Evolutionary conservation across 2,113 vertebrate species (phyloP).

Genomic region (Oplegnathus fasciatus): DNA sequence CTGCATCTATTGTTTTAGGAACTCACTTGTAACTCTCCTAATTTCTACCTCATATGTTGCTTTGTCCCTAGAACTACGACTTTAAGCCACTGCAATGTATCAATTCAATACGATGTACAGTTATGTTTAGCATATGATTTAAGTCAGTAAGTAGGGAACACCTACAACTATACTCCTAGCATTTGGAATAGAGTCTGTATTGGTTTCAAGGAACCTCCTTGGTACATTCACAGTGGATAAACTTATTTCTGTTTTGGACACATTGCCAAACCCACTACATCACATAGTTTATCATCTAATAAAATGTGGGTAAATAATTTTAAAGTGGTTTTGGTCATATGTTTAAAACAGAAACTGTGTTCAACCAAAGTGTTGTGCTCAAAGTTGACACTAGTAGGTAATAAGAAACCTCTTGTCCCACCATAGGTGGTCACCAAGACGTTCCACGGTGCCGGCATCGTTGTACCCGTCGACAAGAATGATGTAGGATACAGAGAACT

Average conservation of each 20-base stretch:
- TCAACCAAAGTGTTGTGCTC: not conserved
- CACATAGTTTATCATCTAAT: not conserved
- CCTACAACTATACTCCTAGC: not conserved
- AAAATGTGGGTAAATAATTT: not conserved
- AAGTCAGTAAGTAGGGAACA: not conserved
- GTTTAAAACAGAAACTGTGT: not conserved
- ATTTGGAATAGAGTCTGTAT: not conserved
- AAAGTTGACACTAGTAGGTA: not conserved
- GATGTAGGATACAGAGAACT: constrained; percentile 97
- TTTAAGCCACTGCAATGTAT: not conserved
- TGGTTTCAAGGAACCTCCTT: not conserved
- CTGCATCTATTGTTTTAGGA: not conserved
- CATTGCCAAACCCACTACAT: not conserved
- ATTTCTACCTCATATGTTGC: not conserved
- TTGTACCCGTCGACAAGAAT: constrained; percentile 96
- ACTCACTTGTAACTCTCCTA: not conserved
- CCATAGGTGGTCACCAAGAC: constrained; percentile 94
- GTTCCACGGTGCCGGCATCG: constrained; percentile 94
- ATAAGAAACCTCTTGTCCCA: not conserved
- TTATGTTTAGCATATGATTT: not conserved
- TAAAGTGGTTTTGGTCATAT: not conserved
- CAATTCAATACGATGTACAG: too few relatives aligned
- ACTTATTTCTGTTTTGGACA: not conserved
- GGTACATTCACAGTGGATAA: not conserved
- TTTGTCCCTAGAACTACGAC: not conserved